Evolutionary conservation across 2,113 vertebrate species (phyloP).

Genomic region (Engraulis encrasicolus): DNA sequence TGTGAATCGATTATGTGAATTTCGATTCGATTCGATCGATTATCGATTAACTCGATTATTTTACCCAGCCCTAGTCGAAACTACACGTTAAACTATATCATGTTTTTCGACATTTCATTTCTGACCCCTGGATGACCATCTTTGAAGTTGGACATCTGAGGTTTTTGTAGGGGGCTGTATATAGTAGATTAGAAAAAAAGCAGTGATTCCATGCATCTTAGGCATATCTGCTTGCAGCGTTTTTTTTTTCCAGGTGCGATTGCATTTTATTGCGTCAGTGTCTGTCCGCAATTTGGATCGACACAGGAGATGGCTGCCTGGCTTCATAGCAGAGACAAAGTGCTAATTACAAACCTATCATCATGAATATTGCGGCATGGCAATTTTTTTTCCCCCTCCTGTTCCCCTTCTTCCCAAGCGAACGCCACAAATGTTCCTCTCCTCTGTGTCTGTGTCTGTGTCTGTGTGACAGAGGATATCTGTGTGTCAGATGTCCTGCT

Average conservation of each 20-base stretch:
- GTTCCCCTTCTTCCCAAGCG: too few relatives aligned
- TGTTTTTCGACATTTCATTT: too few relatives aligned
- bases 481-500: constrained; percentile 62
- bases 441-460: background rate
- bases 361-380: constrained; percentile 44
- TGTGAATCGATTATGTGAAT: too few relatives aligned
- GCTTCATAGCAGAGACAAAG: constrained; percentile 41
- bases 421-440: background rate
- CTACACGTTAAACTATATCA: too few relatives aligned
- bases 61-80: too few relatives aligned
- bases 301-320: constrained; percentile 29
- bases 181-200: background rate
- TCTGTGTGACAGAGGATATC: background rate
- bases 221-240: background rate
- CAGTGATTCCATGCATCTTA: background rate
- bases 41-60: too few relatives aligned
- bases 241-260: background rate
- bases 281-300: constrained; percentile 24
- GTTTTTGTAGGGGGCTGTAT: background rate
- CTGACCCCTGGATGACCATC: too few relatives aligned
- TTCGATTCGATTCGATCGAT: too few relatives aligned
- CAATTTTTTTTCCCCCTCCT: constrained; percentile 2
- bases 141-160: background rate
- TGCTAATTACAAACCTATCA: constrained; percentile 48
- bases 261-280: constrained; percentile 21